phyloP scores from a whole-genome alignment of 2,113 vertebrate species.

The Amblyopsis rosae region DNA sequence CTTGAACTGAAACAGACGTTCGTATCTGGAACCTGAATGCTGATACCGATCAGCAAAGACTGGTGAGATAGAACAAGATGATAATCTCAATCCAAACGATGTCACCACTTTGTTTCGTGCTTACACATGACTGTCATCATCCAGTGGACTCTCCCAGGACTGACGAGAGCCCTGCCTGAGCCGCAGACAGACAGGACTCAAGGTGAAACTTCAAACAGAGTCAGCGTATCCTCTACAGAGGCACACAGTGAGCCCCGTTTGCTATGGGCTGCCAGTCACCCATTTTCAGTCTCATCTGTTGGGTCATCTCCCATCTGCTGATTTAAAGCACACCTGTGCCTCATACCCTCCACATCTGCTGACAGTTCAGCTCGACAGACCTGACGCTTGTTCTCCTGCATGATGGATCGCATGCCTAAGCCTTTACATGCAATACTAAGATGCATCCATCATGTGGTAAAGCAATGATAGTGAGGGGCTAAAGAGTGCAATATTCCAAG shows the following conservation, averaged over 20 bases:
- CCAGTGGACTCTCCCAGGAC: constrained; percentile 16
- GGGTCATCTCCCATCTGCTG: constrained; percentile 14
- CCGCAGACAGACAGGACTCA: constrained; percentile 17
- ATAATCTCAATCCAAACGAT: neutral
- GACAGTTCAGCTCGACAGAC: neutral
- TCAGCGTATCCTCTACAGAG: neutral
- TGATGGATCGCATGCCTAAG: constrained; percentile 16
- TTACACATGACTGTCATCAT: constrained; percentile 45
- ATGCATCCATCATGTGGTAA: constrained; percentile 19
- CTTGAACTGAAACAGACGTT: neutral
- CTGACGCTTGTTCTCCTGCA: neutral
- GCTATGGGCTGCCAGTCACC: constrained; percentile 10
- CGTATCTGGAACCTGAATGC: too few relatives aligned
- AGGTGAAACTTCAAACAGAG: constrained; percentile 26
- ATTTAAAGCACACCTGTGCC: constrained; percentile 12
- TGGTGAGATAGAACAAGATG: neutral
- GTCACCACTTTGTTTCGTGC: constrained; percentile 11
- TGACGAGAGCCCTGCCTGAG: constrained; percentile 13
- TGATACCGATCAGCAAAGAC: neutral
- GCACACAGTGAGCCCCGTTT: neutral
- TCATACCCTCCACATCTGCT: neutral
- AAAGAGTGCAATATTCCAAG: constrained; percentile 2
- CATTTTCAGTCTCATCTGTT: constrained; percentile 1
- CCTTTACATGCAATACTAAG: constrained; percentile 17
- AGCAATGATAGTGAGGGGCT: constrained; percentile 6